These are phyloP conservation scores for Aphidoletes aphidimyza DNA, from an alignment of 2,888 invertebrate genomes.

Conservation along the genomic window DNA sequence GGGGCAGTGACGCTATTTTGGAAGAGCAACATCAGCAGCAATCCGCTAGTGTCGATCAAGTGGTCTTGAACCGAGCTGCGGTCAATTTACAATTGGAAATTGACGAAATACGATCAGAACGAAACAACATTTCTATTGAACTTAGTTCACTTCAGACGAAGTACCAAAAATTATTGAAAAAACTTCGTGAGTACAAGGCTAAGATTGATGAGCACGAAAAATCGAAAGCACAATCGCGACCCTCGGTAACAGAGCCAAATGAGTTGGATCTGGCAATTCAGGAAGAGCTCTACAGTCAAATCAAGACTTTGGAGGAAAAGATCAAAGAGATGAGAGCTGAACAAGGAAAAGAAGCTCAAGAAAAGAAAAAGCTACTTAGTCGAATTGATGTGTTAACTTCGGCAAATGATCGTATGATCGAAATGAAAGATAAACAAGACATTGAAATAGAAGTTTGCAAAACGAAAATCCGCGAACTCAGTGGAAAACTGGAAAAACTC, in stretches of 20 bases:
- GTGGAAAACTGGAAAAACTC: slow-evolving; percentile 72
- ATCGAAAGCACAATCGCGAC: slow-evolving; percentile 62
- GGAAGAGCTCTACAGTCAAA: slow-evolving; percentile 80
- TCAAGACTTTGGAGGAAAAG: slow-evolving; percentile 74
- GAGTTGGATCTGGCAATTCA: slow-evolving; percentile 82
- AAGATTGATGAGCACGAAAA: slow-evolving; percentile 68
- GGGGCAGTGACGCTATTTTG: slow-evolving; percentile 68
- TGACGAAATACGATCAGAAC: slow-evolving; percentile 70
- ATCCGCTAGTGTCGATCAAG: not conserved
- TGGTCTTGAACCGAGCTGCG: slow-evolving; percentile 59
- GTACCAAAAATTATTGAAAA: slow-evolving; percentile 81
- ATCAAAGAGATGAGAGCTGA: slow-evolving; percentile 71
- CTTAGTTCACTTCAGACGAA: slow-evolving; percentile 75
- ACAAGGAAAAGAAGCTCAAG: slow-evolving; percentile 71
- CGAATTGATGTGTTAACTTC: slow-evolving; percentile 78
- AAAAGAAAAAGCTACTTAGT: slow-evolving; percentile 76
- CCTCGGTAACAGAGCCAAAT: slow-evolving; percentile 67
- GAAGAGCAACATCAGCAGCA: slow-evolving; percentile 66
- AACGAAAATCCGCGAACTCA: slow-evolving; percentile 76
- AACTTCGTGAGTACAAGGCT: slow-evolving; percentile 83
- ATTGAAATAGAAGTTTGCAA: slow-evolving; percentile 79
- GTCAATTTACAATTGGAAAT: slow-evolving; percentile 68
- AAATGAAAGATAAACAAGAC: slow-evolving; percentile 85
- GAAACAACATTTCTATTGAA: slow-evolving; percentile 71
- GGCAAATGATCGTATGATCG: slow-evolving; percentile 80